These are phyloP conservation scores for Steinernema feltiae DNA, from an alignment of 1,140 invertebrate genomes.

Conservation along the genomic window DNA sequence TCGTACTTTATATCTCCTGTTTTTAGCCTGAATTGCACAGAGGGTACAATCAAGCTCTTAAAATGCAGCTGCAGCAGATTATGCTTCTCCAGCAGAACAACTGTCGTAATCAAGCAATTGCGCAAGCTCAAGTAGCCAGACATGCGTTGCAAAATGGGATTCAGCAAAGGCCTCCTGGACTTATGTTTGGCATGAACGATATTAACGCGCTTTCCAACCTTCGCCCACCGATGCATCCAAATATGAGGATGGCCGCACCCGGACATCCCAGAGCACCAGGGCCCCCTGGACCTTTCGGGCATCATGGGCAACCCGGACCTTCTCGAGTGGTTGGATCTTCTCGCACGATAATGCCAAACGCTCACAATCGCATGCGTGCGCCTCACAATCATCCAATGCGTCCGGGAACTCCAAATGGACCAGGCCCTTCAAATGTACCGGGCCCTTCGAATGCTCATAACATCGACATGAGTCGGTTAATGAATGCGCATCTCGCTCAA, in stretches of 20 bases:
- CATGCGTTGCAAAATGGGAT: background rate
- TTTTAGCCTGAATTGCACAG: background rate
- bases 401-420: no score
- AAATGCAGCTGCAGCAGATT: background rate
- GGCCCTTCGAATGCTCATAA: background rate
- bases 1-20: background rate
- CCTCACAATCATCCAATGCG: no score
- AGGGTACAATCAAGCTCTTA: background rate
- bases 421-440: background rate
- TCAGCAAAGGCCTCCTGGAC: background rate
- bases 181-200: background rate
- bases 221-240: background rate
- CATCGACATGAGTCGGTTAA: background rate
- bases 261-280: background rate
- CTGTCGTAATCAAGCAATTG: background rate
- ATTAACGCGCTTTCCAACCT: background rate
- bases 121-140: background rate
- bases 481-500: no score
- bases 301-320: background rate
- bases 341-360: no score
- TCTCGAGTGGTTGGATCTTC: background rate
- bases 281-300: background rate
- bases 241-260: conserved; percentile 2
- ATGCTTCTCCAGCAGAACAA: background rate
- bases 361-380: no score